These are phyloP conservation scores for Polypedilum vanderplanki DNA, from an alignment of 1,140 invertebrate genomes.

Conservation along the genomic window DNA sequence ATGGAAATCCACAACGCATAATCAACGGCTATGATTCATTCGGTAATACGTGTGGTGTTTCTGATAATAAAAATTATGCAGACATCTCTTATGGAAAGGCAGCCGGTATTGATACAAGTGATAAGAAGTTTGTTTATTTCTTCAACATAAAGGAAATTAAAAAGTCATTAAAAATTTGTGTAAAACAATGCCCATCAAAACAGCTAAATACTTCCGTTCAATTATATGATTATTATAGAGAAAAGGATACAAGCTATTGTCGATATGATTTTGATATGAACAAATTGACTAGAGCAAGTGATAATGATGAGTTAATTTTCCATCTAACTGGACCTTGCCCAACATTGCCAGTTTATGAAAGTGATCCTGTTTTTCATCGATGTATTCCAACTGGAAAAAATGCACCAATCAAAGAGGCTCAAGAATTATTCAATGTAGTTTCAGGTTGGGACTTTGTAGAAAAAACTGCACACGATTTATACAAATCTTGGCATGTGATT, in stretches of 20 bases:
- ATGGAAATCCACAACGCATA: slow-evolving; percentile 78
- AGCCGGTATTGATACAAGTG: slow-evolving; percentile 71
- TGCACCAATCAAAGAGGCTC: slow-evolving; percentile 50
- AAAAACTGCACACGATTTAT: slow-evolving; percentile 80
- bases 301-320: slow-evolving; percentile 45
- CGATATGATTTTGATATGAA: slow-evolving; percentile 61
- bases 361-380: slow-evolving; percentile 72
- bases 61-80: slow-evolving; percentile 65
- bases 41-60: slow-evolving; percentile 89
- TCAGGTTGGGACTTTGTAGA: slow-evolving; percentile 83
- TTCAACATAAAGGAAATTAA: slow-evolving; percentile 70
- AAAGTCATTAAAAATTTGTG: slow-evolving; percentile 79
- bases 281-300: slow-evolving; percentile 37
- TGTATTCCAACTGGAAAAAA: slow-evolving; percentile 65
- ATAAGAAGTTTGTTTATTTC: slow-evolving; percentile 78
- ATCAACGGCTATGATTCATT: slow-evolving; percentile 92
- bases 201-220: slow-evolving; percentile 58
- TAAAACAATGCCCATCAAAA: slow-evolving; percentile 73
- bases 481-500: slow-evolving; percentile 78
- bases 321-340: slow-evolving; percentile 65
- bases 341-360: slow-evolving; percentile 60
- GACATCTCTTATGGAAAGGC: slow-evolving; percentile 51
- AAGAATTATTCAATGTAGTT: slow-evolving; percentile 68
- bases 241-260: slow-evolving; percentile 66
- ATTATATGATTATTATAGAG: slow-evolving; percentile 63